Evolutionary conservation across 2,797 vertebrate species (phyloP).

Genomic region (Masticophis lateralis): DNA sequence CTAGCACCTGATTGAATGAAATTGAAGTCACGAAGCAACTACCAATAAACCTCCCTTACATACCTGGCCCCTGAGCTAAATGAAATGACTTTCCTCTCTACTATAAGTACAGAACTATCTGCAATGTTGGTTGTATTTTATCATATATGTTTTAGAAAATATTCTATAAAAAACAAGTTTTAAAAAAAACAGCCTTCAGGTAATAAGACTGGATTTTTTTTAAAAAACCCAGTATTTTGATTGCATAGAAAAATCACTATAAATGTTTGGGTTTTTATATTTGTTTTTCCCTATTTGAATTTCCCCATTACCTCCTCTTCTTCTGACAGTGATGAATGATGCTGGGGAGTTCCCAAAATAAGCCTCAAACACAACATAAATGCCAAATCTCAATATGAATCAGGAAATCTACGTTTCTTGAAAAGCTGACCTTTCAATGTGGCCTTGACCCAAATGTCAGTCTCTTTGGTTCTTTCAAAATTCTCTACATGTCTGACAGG

Average conservation of each 20-base stretch:
- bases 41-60: background rate
- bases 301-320: background rate
- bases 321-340: slow-evolving; percentile 7
- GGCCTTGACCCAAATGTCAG: slow-evolving; percentile 10
- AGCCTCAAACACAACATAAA: slow-evolving; percentile 15
- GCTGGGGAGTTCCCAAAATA: slow-evolving; percentile 9
- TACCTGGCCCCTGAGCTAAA: background rate
- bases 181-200: background rate
- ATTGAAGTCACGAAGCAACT: background rate
- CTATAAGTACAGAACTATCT: background rate
- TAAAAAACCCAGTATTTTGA: background rate
- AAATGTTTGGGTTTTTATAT: background rate
- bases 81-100: background rate
- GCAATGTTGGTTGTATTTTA: background rate
- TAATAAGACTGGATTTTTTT: background rate
- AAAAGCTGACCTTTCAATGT: slow-evolving; percentile 18
- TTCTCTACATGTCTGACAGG: background rate
- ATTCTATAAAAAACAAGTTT: background rate
- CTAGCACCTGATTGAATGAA: background rate
- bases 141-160: background rate
- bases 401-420: background rate
- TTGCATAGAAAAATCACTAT: background rate
- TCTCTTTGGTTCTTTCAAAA: slow-evolving; percentile 2
- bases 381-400: background rate
- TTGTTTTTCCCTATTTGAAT: background rate